Evolutionary conservation across 2,888 invertebrate species (phyloP).

Genomic region (Papilio gigon): DNA sequence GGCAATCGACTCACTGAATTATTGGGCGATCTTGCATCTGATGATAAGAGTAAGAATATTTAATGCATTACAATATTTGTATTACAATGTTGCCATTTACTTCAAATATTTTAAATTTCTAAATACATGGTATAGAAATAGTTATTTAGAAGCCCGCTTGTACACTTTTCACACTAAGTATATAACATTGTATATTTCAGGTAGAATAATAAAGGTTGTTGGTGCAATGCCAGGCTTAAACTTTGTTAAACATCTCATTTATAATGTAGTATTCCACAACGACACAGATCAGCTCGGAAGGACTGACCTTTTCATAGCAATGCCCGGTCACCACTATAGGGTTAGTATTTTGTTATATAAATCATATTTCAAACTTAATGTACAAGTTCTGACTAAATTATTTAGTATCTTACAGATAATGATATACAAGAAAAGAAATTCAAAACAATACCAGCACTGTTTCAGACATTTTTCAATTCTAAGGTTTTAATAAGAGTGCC

Average conservation of each 20-base stretch:
- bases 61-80: not conserved
- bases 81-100: too few species aligned
- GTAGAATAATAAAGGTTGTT: constrained; percentile 82
- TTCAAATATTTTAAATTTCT: too few species aligned
- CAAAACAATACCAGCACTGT: constrained; percentile 83
- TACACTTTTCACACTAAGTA: too few species aligned
- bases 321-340: constrained; percentile 83
- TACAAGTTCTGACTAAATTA: constrained; percentile 46
- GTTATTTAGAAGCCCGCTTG: too few species aligned
- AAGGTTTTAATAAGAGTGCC: constrained; percentile 84
- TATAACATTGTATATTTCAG: constrained; percentile 61
- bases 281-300: constrained; percentile 82
- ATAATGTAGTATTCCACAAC: constrained; percentile 83
- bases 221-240: constrained; percentile 80
- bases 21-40: constrained; percentile 77
- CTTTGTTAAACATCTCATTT: constrained; percentile 85
- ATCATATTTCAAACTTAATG: constrained; percentile 3
- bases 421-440: constrained; percentile 83
- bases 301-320: constrained; percentile 83
- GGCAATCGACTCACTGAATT: constrained; percentile 79
- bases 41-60: constrained; percentile 68
- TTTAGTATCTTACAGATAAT: constrained; percentile 83
- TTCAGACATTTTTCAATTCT: constrained; percentile 86
- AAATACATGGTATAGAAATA: too few species aligned
- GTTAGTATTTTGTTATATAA: constrained; percentile 64